phyloP scores from a whole-genome alignment of 2,888 invertebrate genomes.

The Cheilosia scutellata region DNA sequence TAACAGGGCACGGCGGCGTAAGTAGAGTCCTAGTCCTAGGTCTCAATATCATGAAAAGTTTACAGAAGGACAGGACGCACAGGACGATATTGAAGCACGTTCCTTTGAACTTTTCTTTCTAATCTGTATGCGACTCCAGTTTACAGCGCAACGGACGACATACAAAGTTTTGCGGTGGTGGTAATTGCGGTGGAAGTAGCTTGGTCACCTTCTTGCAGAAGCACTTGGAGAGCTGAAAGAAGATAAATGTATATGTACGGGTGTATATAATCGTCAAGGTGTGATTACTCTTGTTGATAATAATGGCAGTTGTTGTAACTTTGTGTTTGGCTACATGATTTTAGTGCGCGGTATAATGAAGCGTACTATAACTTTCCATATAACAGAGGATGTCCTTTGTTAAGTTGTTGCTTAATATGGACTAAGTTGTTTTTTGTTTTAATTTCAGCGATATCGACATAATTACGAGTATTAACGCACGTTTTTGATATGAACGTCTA shows the following conservation, averaged over 20 bases:
- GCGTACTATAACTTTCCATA: slow-evolving; percentile 20
- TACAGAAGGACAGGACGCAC: slow-evolving; percentile 53
- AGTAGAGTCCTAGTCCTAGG: slow-evolving; percentile 55
- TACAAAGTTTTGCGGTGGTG: slow-evolving; percentile 43
- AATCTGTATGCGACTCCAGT: slow-evolving; percentile 71
- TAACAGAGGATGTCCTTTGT: not conserved
- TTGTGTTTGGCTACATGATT: slow-evolving; percentile 10
- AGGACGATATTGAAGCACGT: slow-evolving; percentile 72
- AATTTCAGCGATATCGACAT: too few relatives aligned
- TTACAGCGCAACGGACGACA: slow-evolving; percentile 51
- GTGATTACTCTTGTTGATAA: slow-evolving; percentile 56
- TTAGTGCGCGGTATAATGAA: slow-evolving; percentile 32
- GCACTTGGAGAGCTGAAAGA: slow-evolving; percentile 26
- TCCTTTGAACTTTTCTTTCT: slow-evolving; percentile 68
- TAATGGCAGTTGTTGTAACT: slow-evolving; percentile 47
- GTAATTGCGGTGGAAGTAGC: slow-evolving; percentile 32
- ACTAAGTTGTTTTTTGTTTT: too few relatives aligned
- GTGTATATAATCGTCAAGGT: slow-evolving; percentile 57
- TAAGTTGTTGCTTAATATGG: too few relatives aligned
- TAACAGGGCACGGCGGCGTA: slow-evolving; percentile 48
- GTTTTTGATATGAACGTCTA: too few relatives aligned
- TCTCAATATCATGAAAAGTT: slow-evolving; percentile 62
- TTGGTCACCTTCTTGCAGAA: slow-evolving; percentile 32
- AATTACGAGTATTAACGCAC: too few relatives aligned
- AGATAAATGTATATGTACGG: not conserved